Evolutionary conservation across 2,888 invertebrate genomes (phyloP), one percentile per base, ranked within the genome.

Genomic region (Limnephilus lunatus): DNA sequence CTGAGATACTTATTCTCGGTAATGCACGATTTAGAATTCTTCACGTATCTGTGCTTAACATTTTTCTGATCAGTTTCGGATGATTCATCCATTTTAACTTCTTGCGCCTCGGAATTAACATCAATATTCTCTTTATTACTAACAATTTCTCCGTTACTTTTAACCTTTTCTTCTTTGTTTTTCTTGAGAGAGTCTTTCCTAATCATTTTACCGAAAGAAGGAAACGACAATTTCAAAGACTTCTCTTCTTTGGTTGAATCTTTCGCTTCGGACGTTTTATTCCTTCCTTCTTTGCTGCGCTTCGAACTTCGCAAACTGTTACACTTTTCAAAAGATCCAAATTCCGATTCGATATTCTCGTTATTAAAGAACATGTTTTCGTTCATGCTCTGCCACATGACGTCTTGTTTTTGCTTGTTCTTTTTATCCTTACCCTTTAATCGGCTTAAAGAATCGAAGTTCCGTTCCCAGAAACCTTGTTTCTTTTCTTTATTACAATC

Each of bases 331-430:
- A 96, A 94, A 0, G 94, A 94, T 25, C 94, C 94, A 89, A 96
- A 96, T 4, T 94, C 95, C 32, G 94, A 94, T 94, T 96, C 96
- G 15, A 96, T 96, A 82, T 95, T 95, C n/a, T 96, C 96, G 90
- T 95, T 95, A 90, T 95, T 96, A 91, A 95, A 96, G 93, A 96
- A 95, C 89, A 96, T 94, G 93, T 96, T 96, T 93, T 96, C 96
- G 94, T 96, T 96, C 25, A 96, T 94, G 94, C 96, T 96, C 90
- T 96, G 96, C 32, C 96, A 96, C 96, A 96, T 96, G 0, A 96
- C 94, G 91, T 96, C 96, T 30, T 95, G 94, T 93, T 96, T 96
- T 0, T 95, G 95, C 94, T 96, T 96, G 90, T 95, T 95, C 85
- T 94, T 94, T 90, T 95, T 95, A 35, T 93, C 94, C 92, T 96